Conservation (phyloP, 2,113 vertebrate genomes). For the Scytalopus superciliaris region DNA sequence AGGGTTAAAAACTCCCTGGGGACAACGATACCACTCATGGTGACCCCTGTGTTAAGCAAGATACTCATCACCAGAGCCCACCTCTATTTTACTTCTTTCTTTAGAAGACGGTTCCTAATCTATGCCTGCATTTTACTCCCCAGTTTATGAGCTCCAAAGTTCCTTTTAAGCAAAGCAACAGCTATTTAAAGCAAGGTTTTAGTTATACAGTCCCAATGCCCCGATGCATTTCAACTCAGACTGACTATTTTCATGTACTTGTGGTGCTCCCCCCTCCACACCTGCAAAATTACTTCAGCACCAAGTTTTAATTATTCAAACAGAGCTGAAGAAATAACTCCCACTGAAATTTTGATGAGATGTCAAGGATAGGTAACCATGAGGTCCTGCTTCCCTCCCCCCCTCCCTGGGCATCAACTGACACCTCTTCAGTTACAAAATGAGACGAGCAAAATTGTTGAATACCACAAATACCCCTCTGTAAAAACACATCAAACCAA, state of each 20-base stretch:
- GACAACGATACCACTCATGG: neutral
- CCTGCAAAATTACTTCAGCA: neutral
- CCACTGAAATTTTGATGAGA: neutral
- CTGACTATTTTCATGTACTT: neutral
- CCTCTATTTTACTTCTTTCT: too few relatives aligned
- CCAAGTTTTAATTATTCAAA: neutral
- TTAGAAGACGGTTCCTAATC: neutral
- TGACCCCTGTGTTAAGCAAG: neutral
- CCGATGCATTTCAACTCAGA: neutral
- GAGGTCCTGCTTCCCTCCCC: accelerated
- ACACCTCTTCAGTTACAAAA: neutral
- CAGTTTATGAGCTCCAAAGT: neutral
- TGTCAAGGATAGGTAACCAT: neutral
- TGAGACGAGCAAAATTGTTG: neutral
- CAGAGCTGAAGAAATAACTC: neutral
- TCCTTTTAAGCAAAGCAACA: neutral
- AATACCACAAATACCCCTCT: neutral
- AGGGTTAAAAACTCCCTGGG: neutral
- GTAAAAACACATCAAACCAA: neutral
- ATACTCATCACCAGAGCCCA: neutral
- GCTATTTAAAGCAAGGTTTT: accelerated
- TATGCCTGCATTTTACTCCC: neutral
- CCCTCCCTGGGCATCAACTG: neutral
- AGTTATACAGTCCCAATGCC: neutral
- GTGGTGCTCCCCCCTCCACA: neutral